Base-by-base conservation (phyloP, 2,797 vertebrate species). In the Gephyroberyx darwinii region DNA sequence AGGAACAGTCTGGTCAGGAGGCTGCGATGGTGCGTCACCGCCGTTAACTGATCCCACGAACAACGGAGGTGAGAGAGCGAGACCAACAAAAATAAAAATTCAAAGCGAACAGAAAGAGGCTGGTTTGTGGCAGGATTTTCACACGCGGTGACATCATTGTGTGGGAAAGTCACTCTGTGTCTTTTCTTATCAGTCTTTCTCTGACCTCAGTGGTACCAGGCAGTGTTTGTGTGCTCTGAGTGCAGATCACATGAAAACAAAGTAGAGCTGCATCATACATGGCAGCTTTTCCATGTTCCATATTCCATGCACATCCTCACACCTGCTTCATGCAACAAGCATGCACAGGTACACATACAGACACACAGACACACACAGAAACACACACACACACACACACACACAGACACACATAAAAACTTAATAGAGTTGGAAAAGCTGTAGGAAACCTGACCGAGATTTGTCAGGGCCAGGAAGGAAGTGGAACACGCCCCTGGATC, bases 401-500 rank as follows among this genome's bases (percentile, higher is more conserved):
- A 57, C 43, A 47, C 8, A 37, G 31, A 22, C 22, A 43, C 52
- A 31, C 57, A 55, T 77, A 62, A 53, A 53, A 59, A 52, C 74
- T 84, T 81, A 41, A 74, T 51, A 30, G 65, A 63, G 72, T 31
- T 84, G 86, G 83, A 88, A 86, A 85, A 84, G 75, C 69, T 77
- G 73, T 62, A 87, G 86, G 89, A 92, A 92, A 85, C 81, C 81
- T 86, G 85, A 87, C 74, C 43, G 26, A 82, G 90, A 90, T 89
- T 86, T 85, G 83, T 82, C 83, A 74, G 73, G 19, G 45, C 45
- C 74, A 85, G 91, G 92, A 92, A 93, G 90, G 75, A 90, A 83
- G 69, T 63, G 80, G 85, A 89, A 91, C 87, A 90, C 92, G 86
- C 91, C 89, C 88, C 81, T 91, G 80, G 70, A 84, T 89, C 83